Conservation (phyloP, 2,797 vertebrate species). For the Helicolenus hilgendorfi region DNA sequence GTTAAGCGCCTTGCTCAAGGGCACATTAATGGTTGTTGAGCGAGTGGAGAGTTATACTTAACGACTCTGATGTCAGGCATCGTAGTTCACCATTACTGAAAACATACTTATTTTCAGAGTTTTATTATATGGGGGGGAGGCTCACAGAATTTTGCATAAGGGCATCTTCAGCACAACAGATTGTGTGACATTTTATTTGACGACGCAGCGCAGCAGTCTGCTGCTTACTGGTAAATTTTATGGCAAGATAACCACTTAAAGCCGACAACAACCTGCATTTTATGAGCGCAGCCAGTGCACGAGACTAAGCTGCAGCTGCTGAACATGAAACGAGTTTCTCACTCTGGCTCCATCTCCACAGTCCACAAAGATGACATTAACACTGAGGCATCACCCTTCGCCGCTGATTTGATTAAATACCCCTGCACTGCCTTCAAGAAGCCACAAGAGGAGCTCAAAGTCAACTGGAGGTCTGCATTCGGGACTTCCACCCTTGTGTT, state of each 20-base stretch:
- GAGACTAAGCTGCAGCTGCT: constrained; percentile 61
- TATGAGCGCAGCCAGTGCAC: constrained; percentile 49
- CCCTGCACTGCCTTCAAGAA: constrained; percentile 94
- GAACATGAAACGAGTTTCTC: constrained; percentile 65
- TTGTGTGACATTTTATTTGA: constrained; percentile 46
- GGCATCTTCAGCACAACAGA: constrained; percentile 41
- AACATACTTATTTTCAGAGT: constrained; percentile 9
- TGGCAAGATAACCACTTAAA: constrained; percentile 57
- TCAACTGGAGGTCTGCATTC: constrained; percentile 94
- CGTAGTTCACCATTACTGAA: constrained; percentile 8
- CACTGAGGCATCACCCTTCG: constrained; percentile 76
- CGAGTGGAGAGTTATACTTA: constrained; percentile 4
- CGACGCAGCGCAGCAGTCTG: constrained; percentile 17
- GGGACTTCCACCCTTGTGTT: constrained; percentile 94
- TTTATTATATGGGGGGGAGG: constrained; percentile 4
- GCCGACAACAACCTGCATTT: constrained; percentile 58
- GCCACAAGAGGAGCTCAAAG: constrained; percentile 91
- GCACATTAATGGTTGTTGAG: constrained; percentile 36
- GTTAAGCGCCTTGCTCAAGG: constrained; percentile 55
- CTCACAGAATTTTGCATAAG: constrained; percentile 18
- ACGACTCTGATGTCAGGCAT: constrained; percentile 17
- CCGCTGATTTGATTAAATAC: constrained; percentile 91
- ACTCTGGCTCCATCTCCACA: constrained; percentile 74
- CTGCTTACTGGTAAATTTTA: constrained; percentile 54
- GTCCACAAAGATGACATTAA: constrained; percentile 74